Evolutionary conservation across 1,140 invertebrate genomes (phyloP).

Genomic region (Cryptotermes secundus): DNA sequence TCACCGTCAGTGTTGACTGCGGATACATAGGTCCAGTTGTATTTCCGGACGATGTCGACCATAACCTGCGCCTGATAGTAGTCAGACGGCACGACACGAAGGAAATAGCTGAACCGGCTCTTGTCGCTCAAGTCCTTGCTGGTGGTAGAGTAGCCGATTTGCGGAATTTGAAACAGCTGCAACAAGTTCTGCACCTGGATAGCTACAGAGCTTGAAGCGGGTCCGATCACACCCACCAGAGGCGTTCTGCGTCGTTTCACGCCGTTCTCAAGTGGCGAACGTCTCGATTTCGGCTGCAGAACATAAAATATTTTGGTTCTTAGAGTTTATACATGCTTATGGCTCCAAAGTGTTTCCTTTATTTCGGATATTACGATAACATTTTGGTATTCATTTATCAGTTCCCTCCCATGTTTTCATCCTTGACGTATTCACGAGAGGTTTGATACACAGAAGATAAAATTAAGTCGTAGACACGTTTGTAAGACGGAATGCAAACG

Average conservation of each 20-base stretch:
- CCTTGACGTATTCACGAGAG: too few relatives aligned
- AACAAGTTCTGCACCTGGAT: slow-evolving; percentile 80
- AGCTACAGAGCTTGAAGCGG: slow-evolving; percentile 66
- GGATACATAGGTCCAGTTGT: slow-evolving; percentile 84
- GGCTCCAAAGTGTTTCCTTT: too few relatives aligned
- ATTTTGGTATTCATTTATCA: too few relatives aligned
- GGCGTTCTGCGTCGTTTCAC: slow-evolving; percentile 40
- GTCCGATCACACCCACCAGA: slow-evolving; percentile 69
- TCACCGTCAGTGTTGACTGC: slow-evolving; percentile 80
- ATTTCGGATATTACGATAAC: too few relatives aligned
- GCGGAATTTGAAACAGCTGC: slow-evolving; percentile 65
- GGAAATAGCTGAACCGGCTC: slow-evolving; percentile 70
- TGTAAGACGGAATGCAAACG: too few relatives aligned
- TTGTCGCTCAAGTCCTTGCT: slow-evolving; percentile 76
- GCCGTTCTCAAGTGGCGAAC: not conserved
- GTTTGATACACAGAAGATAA: too few relatives aligned
- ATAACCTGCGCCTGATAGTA: slow-evolving; percentile 77
- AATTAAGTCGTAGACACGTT: too few relatives aligned
- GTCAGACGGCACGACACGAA: slow-evolving; percentile 81
- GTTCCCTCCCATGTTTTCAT: too few relatives aligned
- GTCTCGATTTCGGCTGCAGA: not conserved
- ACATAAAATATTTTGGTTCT: not conserved
- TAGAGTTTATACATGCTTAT: too few relatives aligned
- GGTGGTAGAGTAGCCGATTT: slow-evolving; percentile 79
- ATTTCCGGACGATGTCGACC: slow-evolving; percentile 66